Conservation (phyloP, 2,113 vertebrate genomes). For the Eonycteris spelaea region DNA sequence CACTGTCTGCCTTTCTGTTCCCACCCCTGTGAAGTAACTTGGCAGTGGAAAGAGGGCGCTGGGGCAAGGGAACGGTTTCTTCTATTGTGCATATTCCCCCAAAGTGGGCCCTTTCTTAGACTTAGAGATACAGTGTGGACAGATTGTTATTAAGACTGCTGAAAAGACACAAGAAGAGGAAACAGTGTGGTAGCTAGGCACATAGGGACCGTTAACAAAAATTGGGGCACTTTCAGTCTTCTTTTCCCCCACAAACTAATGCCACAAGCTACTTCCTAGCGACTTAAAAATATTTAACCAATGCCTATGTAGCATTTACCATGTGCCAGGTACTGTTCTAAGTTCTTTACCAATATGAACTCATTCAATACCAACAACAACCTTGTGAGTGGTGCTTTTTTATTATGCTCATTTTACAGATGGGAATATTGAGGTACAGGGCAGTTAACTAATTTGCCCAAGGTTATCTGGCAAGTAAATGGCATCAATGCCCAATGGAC, state of each 20-base stretch:
- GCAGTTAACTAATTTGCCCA: not conserved
- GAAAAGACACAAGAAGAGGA: not conserved
- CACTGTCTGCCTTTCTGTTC: not conserved
- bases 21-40: not conserved
- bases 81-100: not conserved
- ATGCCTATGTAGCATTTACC: not conserved
- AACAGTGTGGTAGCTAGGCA: not conserved
- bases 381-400: not conserved
- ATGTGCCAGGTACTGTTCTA: not conserved
- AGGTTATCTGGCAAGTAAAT: not conserved
- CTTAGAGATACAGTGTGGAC: not conserved
- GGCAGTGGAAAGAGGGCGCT: not conserved
- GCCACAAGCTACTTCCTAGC: not conserved
- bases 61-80: not conserved
- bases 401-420: not conserved
- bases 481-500: not conserved
- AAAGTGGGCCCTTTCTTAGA: not conserved
- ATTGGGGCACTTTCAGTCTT: not conserved
- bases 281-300: not conserved
- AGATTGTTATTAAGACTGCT: not conserved
- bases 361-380: not conserved
- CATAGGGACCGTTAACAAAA: not conserved
- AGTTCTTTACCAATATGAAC: not conserved
- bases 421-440: not conserved
- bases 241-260: not conserved